Conservation (phyloP, 2,113 vertebrate genomes). For the Gymnogyps californianus region DNA sequence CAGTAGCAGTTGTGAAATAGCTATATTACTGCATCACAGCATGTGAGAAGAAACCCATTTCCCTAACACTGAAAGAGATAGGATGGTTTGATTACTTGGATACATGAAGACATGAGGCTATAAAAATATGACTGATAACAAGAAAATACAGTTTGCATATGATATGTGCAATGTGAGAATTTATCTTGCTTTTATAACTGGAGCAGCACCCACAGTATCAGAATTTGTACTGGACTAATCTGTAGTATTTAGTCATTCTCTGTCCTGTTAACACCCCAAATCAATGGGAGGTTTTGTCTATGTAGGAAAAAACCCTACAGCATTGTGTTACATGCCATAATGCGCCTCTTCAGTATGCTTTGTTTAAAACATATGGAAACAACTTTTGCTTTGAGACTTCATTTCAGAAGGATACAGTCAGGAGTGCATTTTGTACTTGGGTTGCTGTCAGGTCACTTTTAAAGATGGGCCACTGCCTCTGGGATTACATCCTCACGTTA, state of each 20-base stretch:
- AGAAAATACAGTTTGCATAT: not conserved
- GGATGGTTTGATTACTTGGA: not conserved
- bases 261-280: not conserved
- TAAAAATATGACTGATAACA: not conserved
- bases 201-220: not conserved
- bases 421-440: not conserved
- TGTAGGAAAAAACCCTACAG: not conserved
- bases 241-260: not conserved
- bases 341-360: not conserved
- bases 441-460: not conserved
- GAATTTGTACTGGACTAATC: not conserved
- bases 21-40: not conserved
- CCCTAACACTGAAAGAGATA: not conserved
- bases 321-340: not conserved
- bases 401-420: not conserved
- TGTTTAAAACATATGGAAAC: not conserved
- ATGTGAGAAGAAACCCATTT: not conserved
- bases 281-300: not conserved
- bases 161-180: not conserved
- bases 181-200: not conserved
- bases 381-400: not conserved
- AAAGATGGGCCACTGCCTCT: not conserved
- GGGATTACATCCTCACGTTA: not conserved
- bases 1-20: not conserved
- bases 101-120: accelerated